Conservation (phyloP, 2,113 vertebrate species). For the Sebastes schlegelii region DNA sequence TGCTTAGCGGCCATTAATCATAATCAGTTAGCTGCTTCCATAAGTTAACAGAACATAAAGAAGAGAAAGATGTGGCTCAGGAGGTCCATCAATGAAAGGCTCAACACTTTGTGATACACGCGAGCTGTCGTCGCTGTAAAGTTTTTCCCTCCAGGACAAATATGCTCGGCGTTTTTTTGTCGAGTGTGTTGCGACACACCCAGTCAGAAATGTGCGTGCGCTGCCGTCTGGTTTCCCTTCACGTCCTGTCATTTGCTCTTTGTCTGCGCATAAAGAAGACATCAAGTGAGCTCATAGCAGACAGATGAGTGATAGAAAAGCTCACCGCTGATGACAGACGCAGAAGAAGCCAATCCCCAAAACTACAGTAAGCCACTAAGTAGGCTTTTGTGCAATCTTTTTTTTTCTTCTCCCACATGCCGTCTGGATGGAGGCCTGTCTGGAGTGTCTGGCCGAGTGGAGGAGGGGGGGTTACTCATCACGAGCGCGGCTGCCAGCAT, state of each 20-base stretch:
- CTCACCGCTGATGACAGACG: slow-evolving; percentile 75
- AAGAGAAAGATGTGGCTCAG: slow-evolving; percentile 39
- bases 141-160: slow-evolving; percentile 37
- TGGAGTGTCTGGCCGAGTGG: slow-evolving; percentile 61
- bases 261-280: slow-evolving; percentile 73
- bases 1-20: slow-evolving; percentile 68
- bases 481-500: slow-evolving; percentile 47
- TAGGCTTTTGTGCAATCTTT: slow-evolving; percentile 61
- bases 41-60: slow-evolving; percentile 60
- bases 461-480: slow-evolving; percentile 72
- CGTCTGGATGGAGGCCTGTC: slow-evolving; percentile 57
- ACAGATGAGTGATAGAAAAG: slow-evolving; percentile 73
- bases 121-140: neutral
- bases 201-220: slow-evolving; percentile 1
- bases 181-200: slow-evolving; percentile 44
- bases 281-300: slow-evolving; percentile 68
- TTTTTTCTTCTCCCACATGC: slow-evolving; percentile 28
- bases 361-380: slow-evolving; percentile 65
- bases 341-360: slow-evolving; percentile 47
- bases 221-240: slow-evolving; percentile 52
- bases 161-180: neutral
- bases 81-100: slow-evolving; percentile 48
- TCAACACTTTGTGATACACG: slow-evolving; percentile 30
- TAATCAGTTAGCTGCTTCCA: slow-evolving; percentile 61
- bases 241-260: slow-evolving; percentile 63